Conservation (phyloP, 2,888 invertebrate genomes). For the Drosophila nr. perissopoda region DNA sequence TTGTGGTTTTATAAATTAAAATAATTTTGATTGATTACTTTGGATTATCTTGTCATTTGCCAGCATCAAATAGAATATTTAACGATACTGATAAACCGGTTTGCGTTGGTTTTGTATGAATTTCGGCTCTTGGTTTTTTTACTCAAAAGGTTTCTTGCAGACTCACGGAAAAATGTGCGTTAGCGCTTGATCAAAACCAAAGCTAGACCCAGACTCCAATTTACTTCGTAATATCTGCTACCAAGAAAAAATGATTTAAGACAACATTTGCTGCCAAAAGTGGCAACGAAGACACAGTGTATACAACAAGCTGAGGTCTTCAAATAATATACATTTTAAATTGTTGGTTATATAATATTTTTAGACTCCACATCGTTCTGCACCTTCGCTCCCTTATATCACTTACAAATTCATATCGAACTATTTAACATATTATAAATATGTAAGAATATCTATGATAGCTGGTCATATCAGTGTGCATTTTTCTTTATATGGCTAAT, state of each 20-base stretch:
- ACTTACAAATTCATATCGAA: neutral
- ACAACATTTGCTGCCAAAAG: constrained; percentile 19
- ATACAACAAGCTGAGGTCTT: constrained; percentile 21
- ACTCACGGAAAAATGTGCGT: constrained; percentile 66
- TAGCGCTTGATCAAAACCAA: constrained; percentile 55
- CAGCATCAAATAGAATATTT: constrained; percentile 83
- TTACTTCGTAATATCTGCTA: constrained; percentile 36
- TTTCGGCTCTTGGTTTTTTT: constrained; percentile 42
- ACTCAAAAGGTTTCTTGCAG: constrained; percentile 60
- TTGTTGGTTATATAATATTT: constrained; percentile 28
- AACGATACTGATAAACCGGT: constrained; percentile 82
- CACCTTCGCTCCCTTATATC: neutral
- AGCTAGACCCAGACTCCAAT: constrained; percentile 39
- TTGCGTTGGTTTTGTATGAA: constrained; percentile 68
- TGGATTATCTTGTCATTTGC: constrained; percentile 84
- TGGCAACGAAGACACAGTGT: constrained; percentile 7
- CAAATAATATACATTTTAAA: constrained; percentile 38
- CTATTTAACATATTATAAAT: neutral
- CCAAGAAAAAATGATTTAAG: constrained; percentile 34
- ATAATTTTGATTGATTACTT: constrained; percentile 84
- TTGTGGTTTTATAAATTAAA: constrained; percentile 82
- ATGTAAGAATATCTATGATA: neutral
- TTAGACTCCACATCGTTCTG: neutral
- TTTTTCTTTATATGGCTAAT: neutral
- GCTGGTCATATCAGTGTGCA: neutral